Evolutionary conservation across 2,888 invertebrate genomes (phyloP).

Genomic region (Bellardia bayeri): DNA sequence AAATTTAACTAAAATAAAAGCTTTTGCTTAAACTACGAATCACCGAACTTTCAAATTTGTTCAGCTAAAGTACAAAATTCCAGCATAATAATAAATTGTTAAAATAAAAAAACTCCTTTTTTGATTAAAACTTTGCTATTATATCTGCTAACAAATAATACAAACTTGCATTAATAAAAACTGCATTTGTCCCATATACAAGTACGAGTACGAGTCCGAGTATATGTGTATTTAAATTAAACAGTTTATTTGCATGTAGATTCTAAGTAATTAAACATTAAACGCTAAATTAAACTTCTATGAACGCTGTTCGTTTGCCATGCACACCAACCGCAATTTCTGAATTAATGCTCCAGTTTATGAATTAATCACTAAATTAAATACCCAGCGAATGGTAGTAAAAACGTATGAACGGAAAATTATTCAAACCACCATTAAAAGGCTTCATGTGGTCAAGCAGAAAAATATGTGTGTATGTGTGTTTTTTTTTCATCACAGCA

Average conservation of each 20-base stretch:
- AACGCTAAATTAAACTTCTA: constrained; percentile 60
- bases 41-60: no score
- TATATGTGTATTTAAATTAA: neutral
- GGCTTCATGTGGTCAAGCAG: constrained; percentile 63
- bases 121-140: neutral
- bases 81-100: no score
- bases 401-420: neutral
- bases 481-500: neutral
- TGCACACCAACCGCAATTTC: constrained; percentile 51
- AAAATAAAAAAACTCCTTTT: neutral
- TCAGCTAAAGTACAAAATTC: no score
- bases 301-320: constrained; percentile 25
- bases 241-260: constrained; percentile 37
- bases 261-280: constrained; percentile 50
- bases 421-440: constrained; percentile 47
- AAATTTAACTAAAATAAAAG: no score
- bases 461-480: constrained; percentile 18
- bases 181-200: neutral
- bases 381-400: constrained; percentile 18
- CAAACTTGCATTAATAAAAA: neutral
- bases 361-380: constrained; percentile 60
- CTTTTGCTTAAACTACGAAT: no score
- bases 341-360: constrained; percentile 56
- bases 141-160: neutral
- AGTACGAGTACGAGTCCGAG: no score